phyloP scores from a whole-genome alignment of 2,113 vertebrate genomes.

The Otus sunia region DNA sequence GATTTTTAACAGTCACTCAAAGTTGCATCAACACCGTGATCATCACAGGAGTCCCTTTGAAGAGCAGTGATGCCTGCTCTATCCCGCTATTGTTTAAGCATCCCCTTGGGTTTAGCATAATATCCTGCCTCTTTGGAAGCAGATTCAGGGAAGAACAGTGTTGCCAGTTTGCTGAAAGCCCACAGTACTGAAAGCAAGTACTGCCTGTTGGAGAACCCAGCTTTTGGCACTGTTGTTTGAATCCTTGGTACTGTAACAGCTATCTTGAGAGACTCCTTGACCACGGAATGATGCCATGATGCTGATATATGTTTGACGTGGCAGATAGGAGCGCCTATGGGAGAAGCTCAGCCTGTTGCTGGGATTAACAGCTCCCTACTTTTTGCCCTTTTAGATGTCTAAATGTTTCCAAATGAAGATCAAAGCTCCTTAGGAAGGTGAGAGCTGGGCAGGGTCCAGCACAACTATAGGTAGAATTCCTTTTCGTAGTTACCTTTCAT shows the following conservation, averaged over 20 bases:
- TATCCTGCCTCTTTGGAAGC: not conserved
- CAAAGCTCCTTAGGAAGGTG: not conserved
- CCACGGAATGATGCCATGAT: not conserved
- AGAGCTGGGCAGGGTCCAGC: not conserved
- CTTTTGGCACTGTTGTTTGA: not conserved
- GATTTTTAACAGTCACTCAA: not conserved
- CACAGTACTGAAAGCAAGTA: not conserved
- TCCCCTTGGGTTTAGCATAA: not conserved
- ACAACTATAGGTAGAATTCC: not conserved
- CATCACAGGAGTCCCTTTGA: not conserved
- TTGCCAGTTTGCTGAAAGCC: not conserved
- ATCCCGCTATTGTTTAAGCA: not conserved
- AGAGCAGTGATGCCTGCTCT: not conserved
- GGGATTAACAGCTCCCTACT: not conserved
- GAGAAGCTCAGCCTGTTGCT: not conserved
- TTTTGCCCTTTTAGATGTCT: not conserved
- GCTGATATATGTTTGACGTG: not conserved
- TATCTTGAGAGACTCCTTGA: not conserved
- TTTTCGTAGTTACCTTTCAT: not conserved
- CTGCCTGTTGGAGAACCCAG: rapidly evolving
- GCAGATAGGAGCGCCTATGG: not conserved
- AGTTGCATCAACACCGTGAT: not conserved
- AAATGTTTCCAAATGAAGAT: not conserved
- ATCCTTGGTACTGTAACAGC: not conserved
- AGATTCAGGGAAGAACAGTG: not conserved